A percentile compares a stretch with the other conserved stretches of the same genome.
These are phyloP conservation scores for Tenthredo mesomela DNA, from an alignment of 2,888 invertebrate genomes.

Conservation along the genomic window DNA sequence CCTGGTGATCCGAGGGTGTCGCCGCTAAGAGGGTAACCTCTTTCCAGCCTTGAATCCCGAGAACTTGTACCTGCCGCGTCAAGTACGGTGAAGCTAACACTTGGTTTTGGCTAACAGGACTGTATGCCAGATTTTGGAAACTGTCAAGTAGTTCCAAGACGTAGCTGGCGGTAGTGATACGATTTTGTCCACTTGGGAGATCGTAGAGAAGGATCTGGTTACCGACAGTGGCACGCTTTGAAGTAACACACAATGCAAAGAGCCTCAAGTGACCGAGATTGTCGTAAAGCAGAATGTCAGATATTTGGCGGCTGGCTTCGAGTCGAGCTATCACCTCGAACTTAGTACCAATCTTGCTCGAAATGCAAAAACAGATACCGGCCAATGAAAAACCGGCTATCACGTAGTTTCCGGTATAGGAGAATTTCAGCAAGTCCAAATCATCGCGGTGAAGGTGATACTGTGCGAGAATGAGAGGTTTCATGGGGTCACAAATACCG, in stretches of 20 bases:
- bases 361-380: slow-evolving; percentile 69
- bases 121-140: slow-evolving; percentile 62
- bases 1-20: slow-evolving; percentile 74
- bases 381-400: slow-evolving; percentile 62
- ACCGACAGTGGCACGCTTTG: slow-evolving; percentile 56
- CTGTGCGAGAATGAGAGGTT: slow-evolving; percentile 62
- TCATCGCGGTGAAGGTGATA: slow-evolving; percentile 63
- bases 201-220: slow-evolving; percentile 63
- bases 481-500: slow-evolving; percentile 59
- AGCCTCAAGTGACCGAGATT: slow-evolving; percentile 59
- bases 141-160: slow-evolving; percentile 58
- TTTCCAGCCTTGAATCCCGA: slow-evolving; percentile 61
- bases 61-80: slow-evolving; percentile 65
- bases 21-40: slow-evolving; percentile 57
- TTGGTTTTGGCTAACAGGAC: slow-evolving; percentile 55
- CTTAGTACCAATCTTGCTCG: slow-evolving; percentile 54
- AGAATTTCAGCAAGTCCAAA: slow-evolving; percentile 71
- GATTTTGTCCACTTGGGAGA: slow-evolving; percentile 47
- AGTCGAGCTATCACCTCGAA: slow-evolving; percentile 62
- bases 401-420: slow-evolving; percentile 65
- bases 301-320: slow-evolving; percentile 57
- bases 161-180: slow-evolving; percentile 36
- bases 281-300: slow-evolving; percentile 66
- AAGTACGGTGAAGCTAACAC: slow-evolving; percentile 68
- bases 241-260: slow-evolving; percentile 58